Conservation (phyloP, 2,113 vertebrate species). For the Oceanodroma tethys region DNA sequence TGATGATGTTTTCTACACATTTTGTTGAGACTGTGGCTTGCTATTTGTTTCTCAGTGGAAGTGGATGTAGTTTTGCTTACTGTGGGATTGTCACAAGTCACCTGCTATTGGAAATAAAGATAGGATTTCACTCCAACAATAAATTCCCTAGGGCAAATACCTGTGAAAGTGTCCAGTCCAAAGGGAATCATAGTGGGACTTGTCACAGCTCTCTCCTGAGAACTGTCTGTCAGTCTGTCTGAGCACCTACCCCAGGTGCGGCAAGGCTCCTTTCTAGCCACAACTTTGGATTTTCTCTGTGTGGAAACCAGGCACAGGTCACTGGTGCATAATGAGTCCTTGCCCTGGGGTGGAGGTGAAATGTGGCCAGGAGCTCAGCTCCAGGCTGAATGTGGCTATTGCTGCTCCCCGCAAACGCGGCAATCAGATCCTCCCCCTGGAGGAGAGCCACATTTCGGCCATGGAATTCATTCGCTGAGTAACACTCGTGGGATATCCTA, state of each 20-base stretch:
- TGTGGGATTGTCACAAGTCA: background rate
- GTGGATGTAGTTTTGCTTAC: background rate
- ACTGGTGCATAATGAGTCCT: background rate
- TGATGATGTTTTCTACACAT: background rate
- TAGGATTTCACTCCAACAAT: background rate
- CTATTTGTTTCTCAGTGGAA: background rate
- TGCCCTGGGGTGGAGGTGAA: background rate
- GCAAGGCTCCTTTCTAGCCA: background rate
- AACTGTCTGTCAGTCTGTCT: background rate
- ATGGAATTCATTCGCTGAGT: background rate
- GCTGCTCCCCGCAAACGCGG: background rate
- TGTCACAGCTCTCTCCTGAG: background rate
- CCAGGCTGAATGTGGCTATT: background rate
- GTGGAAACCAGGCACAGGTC: background rate
- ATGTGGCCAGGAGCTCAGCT: background rate
- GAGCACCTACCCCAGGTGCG: background rate
- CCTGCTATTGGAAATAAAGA: background rate
- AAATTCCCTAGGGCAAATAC: background rate
- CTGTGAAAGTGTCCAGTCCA: background rate
- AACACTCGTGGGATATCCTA: background rate
- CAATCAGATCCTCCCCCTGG: accelerated
- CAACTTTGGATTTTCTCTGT: background rate
- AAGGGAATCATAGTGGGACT: background rate
- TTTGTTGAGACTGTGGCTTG: background rate
- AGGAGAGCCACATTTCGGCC: background rate